phyloP scores from a whole-genome alignment of 35 echinoderm and acorn worm genomes.

The Amphiura filiformis region DNA sequence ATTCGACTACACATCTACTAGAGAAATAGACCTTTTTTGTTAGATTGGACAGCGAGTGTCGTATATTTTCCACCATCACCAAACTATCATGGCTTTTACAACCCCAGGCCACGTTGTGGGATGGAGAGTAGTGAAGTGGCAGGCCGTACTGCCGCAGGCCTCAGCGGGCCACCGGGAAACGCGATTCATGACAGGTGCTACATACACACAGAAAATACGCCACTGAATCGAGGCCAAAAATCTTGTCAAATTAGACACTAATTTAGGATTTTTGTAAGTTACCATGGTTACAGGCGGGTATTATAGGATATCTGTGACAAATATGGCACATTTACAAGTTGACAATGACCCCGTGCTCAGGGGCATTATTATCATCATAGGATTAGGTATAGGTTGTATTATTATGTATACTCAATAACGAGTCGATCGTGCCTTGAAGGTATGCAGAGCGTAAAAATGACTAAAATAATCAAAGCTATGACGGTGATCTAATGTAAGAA shows the following conservation, averaged over 20 bases:
- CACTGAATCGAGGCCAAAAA: not conserved
- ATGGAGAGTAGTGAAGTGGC: not conserved
- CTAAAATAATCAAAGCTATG: not conserved
- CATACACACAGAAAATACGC: not conserved
- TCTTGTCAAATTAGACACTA: conserved; percentile 15
- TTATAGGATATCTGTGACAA: not conserved
- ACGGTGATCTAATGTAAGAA: not conserved
- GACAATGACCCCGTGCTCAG: not conserved
- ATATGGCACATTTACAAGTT: not conserved
- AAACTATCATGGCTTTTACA: not conserved
- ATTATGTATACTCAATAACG: not conserved
- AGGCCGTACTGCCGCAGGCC: not conserved
- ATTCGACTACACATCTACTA: not conserved
- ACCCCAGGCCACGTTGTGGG: not conserved
- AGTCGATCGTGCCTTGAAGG: not conserved
- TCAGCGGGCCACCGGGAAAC: not conserved
- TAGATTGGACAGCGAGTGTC: not conserved
- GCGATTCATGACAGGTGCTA: not conserved
- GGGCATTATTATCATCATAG: not conserved
- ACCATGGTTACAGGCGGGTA: not conserved
- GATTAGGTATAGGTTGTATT: not conserved
- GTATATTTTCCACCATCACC: not conserved
- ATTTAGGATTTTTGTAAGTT: conserved; percentile 9
- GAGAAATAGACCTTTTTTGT: not conserved
- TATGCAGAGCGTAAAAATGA: not conserved